Evolutionary conservation across 1,140 invertebrate genomes (phyloP).

Genomic region (Drosophila navojoa): DNA sequence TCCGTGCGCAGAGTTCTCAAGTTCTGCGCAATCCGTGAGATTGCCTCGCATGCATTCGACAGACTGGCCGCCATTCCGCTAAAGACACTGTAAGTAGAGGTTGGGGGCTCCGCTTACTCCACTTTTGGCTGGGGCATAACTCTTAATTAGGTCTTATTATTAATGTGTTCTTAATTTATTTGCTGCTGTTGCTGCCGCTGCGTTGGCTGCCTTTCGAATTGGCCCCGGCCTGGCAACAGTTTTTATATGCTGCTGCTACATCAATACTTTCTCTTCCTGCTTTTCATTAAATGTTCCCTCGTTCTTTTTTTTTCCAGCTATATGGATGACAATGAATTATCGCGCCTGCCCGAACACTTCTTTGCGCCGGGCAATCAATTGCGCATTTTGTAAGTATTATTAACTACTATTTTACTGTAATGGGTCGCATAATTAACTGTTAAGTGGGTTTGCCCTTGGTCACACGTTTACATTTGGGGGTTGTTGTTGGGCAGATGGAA

Average conservation of each 20-base stretch:
- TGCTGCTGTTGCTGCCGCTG: constrained; percentile 17
- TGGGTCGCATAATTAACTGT: constrained; percentile 11
- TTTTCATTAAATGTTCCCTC: constrained; percentile 9
- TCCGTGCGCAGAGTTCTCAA: constrained; percentile 67
- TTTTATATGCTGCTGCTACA: constrained; percentile 3
- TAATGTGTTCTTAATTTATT: constrained; percentile 73
- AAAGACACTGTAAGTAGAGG: constrained; percentile 73
- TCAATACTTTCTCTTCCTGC: background rate
- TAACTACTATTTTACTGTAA: background rate
- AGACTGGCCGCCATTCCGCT: constrained; percentile 65
- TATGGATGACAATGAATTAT: constrained; percentile 83
- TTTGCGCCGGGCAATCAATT: constrained; percentile 81
- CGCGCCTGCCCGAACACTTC: constrained; percentile 68
- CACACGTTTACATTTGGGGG: background rate
- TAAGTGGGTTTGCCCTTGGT: constrained; percentile 6
- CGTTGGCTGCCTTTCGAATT: constrained; percentile 14
- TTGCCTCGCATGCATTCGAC: constrained; percentile 67
- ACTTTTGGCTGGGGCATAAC: constrained; percentile 46
- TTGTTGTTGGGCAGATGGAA: too few relatives aligned
- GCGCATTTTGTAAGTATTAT: constrained; percentile 80
- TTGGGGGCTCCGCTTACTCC: too few relatives aligned
- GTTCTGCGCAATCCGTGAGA: constrained; percentile 71
- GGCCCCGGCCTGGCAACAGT: constrained; percentile 1
- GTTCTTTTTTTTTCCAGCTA: constrained; percentile 66
- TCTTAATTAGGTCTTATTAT: constrained; percentile 75